These are phyloP conservation scores for Pachyrhynchus sulphureomaculatus DNA, from an alignment of 1,140 invertebrate species.

Conservation along the genomic window DNA sequence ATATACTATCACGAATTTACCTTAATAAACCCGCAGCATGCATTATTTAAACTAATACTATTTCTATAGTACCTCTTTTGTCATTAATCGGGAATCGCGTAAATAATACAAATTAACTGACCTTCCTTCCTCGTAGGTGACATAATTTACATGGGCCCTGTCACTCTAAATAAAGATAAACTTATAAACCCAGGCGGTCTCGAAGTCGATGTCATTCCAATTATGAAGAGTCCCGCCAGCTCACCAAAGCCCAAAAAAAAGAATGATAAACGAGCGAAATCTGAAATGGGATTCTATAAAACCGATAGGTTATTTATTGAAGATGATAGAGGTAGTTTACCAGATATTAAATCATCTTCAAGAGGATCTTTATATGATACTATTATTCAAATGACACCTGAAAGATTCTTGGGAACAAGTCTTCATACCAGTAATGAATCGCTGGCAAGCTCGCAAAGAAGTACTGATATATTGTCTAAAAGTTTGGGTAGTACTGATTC, in stretches of 20 bases:
- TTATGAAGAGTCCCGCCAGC: constrained; percentile 46
- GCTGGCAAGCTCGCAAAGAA: constrained; percentile 27
- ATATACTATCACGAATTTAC: constrained; percentile 25
- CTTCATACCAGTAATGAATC: constrained; percentile 38
- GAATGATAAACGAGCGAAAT: constrained; percentile 41
- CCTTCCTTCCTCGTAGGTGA: constrained; percentile 47
- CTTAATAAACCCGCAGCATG: constrained; percentile 17
- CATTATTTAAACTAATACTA: constrained; percentile 10
- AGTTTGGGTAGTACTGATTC: constrained; percentile 44
- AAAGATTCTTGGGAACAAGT: constrained; percentile 39
- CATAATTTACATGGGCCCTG: constrained; percentile 51
- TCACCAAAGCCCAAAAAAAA: constrained; percentile 43
- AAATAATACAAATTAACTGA: constrained; percentile 12
- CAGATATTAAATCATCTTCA: constrained; percentile 40
- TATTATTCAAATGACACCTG: constrained; percentile 42
- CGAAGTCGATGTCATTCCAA: constrained; percentile 50
- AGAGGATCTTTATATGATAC: constrained; percentile 38
- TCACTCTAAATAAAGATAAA: constrained; percentile 52
- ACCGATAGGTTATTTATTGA: constrained; percentile 18
- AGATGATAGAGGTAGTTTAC: constrained; percentile 45
- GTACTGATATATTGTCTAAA: constrained; percentile 30
- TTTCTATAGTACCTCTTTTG: background rate
- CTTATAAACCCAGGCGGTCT: constrained; percentile 50
- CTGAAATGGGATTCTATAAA: constrained; percentile 43
- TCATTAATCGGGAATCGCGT: constrained; percentile 16